These are phyloP conservation scores for Plagodis pulveraria DNA, from an alignment of 2,888 invertebrate species.

Conservation along the genomic window DNA sequence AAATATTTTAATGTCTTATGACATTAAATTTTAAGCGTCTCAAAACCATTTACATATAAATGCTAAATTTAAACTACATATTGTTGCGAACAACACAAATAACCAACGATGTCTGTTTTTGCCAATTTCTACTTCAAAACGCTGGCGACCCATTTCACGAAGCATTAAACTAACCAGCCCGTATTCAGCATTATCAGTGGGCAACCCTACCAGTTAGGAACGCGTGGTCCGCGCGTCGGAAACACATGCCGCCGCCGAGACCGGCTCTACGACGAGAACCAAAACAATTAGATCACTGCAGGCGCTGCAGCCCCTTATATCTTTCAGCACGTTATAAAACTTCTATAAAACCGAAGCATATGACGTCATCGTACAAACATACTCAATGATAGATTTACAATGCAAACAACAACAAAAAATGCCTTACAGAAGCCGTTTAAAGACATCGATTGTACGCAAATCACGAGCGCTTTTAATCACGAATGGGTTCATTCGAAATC, in stretches of 20 bases:
- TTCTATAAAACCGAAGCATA: slow-evolving; percentile 40
- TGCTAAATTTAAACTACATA: no score
- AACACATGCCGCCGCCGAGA: slow-evolving; percentile 54
- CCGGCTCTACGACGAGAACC: slow-evolving; percentile 53
- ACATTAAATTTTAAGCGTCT: no score
- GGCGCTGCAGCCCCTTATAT: slow-evolving; percentile 31
- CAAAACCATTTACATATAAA: no score
- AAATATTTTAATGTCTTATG: no score
- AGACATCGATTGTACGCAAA: slow-evolving; percentile 52
- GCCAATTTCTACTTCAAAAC: slow-evolving; percentile 33
- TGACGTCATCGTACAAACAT: slow-evolving; percentile 37
- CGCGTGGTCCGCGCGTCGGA: slow-evolving; percentile 36
- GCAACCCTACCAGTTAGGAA: slow-evolving; percentile 63
- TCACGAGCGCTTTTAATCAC: slow-evolving; percentile 47
- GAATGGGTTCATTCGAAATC: slow-evolving; percentile 54
- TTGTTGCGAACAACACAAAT: not conserved
- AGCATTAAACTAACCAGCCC: slow-evolving; percentile 57
- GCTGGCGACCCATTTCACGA: slow-evolving; percentile 47
- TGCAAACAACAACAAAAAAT: slow-evolving; percentile 38
- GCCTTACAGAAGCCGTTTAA: slow-evolving; percentile 27
- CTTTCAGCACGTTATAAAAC: slow-evolving; percentile 61
- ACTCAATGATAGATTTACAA: slow-evolving; percentile 37
- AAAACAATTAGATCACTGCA: slow-evolving; percentile 73
- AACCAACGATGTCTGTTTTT: slow-evolving; percentile 26
- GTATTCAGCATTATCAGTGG: slow-evolving; percentile 48